phyloP scores from a whole-genome alignment of 2,113 vertebrate genomes.

The Xiphophorus maculatus region DNA sequence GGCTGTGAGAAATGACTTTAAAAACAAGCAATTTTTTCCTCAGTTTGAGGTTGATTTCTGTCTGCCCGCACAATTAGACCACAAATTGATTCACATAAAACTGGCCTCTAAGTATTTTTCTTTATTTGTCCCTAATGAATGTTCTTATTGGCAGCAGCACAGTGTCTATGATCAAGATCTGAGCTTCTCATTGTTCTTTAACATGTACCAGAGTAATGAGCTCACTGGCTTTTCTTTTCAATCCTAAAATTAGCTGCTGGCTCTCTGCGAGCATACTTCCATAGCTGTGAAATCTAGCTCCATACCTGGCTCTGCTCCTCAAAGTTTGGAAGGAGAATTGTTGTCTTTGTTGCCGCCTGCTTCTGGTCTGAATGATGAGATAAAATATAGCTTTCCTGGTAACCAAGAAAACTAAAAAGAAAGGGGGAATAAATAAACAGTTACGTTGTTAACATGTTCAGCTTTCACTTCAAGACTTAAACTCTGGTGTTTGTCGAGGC shows the following conservation, averaged over 20 bases:
- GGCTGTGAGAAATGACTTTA: slow-evolving; percentile 37
- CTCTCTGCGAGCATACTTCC: slow-evolving; percentile 51
- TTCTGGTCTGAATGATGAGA: slow-evolving; percentile 59
- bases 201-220: slow-evolving; percentile 75
- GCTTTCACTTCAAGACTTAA: slow-evolving; percentile 24
- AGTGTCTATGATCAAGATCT: slow-evolving; percentile 58
- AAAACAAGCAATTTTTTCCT: slow-evolving; percentile 65
- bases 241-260: slow-evolving; percentile 76
- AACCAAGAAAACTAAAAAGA: slow-evolving; percentile 31
- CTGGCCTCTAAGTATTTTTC: slow-evolving; percentile 74
- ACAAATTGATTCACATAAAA: slow-evolving; percentile 76
- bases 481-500: slow-evolving; percentile 17
- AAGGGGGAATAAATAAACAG: slow-evolving; percentile 14
- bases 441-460: slow-evolving; percentile 14
- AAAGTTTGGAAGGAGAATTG: slow-evolving; percentile 49
- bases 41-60: slow-evolving; percentile 64
- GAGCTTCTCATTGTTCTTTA: slow-evolving; percentile 72
- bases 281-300: slow-evolving; percentile 59
- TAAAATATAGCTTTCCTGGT: slow-evolving; percentile 63
- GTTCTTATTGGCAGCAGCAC: slow-evolving; percentile 68
- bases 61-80: slow-evolving; percentile 68
- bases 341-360: slow-evolving; percentile 58
- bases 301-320: slow-evolving; percentile 49
- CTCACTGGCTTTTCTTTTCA: slow-evolving; percentile 64
- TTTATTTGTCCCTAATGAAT: slow-evolving; percentile 78